Evolutionary conservation across 2,797 vertebrate species (phyloP).

Genomic region (Acrossocheilus wenchowensis): DNA sequence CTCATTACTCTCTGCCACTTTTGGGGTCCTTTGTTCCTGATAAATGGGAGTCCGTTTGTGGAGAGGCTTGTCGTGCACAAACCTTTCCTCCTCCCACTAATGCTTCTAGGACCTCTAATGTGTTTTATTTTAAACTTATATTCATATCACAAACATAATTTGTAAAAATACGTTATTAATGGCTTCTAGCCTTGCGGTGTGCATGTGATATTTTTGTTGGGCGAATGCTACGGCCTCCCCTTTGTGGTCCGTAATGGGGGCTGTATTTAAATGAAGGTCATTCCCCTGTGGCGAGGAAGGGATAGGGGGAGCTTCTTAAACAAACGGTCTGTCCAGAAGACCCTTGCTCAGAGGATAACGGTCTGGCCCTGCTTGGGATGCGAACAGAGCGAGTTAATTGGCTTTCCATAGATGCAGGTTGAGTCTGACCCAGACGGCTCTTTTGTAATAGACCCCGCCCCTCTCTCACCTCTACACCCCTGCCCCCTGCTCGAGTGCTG

Average conservation of each 20-base stretch:
- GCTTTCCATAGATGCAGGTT: slow-evolving; percentile 59
- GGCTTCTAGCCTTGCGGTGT: neutral
- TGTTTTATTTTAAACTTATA: slow-evolving; percentile 40
- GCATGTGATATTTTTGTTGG: neutral
- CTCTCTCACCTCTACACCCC: slow-evolving; percentile 43
- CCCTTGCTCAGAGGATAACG: slow-evolving; percentile 52
- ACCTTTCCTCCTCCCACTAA: neutral
- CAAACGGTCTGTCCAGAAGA: slow-evolving; percentile 58
- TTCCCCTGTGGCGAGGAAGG: slow-evolving; percentile 37
- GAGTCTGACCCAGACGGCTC: slow-evolving; percentile 54
- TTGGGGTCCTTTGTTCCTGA: slow-evolving; percentile 78
- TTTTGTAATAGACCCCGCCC: slow-evolving; percentile 52
- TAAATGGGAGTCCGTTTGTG: slow-evolving; percentile 71
- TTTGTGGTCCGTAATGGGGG: slow-evolving; percentile 37
- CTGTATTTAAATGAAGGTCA: slow-evolving; percentile 57
- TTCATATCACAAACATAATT: slow-evolving; percentile 41
- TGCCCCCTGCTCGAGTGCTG: slow-evolving; percentile 19
- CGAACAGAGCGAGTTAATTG: slow-evolving; percentile 57
- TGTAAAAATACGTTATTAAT: slow-evolving; percentile 35
- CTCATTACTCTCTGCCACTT: slow-evolving; percentile 81
- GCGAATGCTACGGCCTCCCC: neutral
- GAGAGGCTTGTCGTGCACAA: slow-evolving; percentile 36
- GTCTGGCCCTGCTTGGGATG: slow-evolving; percentile 48
- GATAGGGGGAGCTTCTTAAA: slow-evolving; percentile 58
- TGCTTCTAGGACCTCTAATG: slow-evolving; percentile 4